These are phyloP conservation scores for Catocala fraxini DNA, from an alignment of 2,888 invertebrate species.

Conservation along the genomic window DNA sequence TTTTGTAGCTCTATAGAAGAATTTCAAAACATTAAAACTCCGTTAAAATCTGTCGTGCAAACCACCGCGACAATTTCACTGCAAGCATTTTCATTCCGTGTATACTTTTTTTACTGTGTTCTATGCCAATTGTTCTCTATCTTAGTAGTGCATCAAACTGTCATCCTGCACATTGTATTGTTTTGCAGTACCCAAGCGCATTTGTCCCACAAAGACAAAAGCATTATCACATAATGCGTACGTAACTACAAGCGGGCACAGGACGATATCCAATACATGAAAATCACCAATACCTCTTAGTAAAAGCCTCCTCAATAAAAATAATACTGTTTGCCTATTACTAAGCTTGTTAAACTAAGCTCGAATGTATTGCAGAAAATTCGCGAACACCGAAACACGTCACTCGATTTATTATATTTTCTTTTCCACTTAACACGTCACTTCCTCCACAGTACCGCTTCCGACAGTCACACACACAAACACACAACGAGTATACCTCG, in stretches of 20 bases:
- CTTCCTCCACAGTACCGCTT: constrained; percentile 29
- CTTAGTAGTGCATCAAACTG: constrained; percentile 49
- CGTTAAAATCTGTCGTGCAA: constrained; percentile 31
- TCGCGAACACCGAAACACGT: constrained; percentile 56
- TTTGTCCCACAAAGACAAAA: constrained; percentile 77
- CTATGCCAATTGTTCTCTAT: constrained; percentile 40
- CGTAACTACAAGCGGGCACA: constrained; percentile 82
- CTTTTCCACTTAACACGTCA: constrained; percentile 44
- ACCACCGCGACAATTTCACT: constrained; percentile 28
- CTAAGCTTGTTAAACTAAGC: constrained; percentile 76
- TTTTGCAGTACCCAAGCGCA: constrained; percentile 61
- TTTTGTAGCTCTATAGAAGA: no score
- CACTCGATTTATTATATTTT: constrained; percentile 36
- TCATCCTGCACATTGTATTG: constrained; percentile 49
- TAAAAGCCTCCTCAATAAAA: constrained; percentile 64
- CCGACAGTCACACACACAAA: constrained; percentile 18
- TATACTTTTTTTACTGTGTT: constrained; percentile 27
- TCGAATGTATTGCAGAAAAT: constrained; percentile 61
- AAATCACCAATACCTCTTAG: constrained; percentile 78
- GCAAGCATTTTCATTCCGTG: constrained; percentile 44
- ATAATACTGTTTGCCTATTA: constrained; percentile 63
- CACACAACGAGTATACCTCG: constrained; percentile 50
- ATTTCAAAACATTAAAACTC: constrained; percentile 3
- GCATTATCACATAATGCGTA: constrained; percentile 69
- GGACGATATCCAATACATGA: constrained; percentile 84